A percentile compares a stretch with the other conserved stretches of the same genome.
These are phyloP conservation scores for Timema cristinae DNA, from an alignment of 2,888 invertebrate species.

Conservation along the genomic window DNA sequence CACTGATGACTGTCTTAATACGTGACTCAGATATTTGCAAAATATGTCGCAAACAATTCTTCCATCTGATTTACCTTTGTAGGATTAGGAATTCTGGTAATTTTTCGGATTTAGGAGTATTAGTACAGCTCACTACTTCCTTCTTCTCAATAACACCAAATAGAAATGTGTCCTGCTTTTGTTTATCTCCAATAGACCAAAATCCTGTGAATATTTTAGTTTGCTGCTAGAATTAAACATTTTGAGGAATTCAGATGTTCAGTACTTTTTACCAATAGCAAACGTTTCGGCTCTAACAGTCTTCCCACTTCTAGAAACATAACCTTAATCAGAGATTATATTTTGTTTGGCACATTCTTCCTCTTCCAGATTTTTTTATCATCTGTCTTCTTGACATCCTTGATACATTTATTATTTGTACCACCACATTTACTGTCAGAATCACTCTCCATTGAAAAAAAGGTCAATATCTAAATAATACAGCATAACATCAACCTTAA, in stretches of 20 bases:
- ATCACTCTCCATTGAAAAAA: neutral
- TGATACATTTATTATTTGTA: neutral
- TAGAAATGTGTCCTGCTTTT: neutral
- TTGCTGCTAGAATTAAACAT: neutral
- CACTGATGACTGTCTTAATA: slow-evolving; percentile 1
- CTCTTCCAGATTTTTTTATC: neutral
- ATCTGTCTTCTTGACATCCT: neutral
- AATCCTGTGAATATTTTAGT: neutral
- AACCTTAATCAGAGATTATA: neutral
- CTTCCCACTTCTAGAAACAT: slow-evolving; percentile 4
- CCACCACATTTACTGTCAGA: neutral
- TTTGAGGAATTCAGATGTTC: neutral
- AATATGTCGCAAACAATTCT: neutral
- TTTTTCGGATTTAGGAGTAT: neutral
- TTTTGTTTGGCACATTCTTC: neutral
- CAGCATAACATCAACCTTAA: neutral
- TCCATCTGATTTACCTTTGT: neutral
- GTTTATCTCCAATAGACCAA: neutral
- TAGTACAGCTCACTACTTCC: neutral
- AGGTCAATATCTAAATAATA: neutral
- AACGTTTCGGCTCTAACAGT: neutral
- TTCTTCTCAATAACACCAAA: neutral
- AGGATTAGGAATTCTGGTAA: neutral
- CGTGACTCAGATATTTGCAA: slow-evolving; percentile 5
- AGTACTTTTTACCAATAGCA: neutral